phyloP scores from a whole-genome alignment of 1,140 invertebrate genomes.

The Micrasema minimum region DNA sequence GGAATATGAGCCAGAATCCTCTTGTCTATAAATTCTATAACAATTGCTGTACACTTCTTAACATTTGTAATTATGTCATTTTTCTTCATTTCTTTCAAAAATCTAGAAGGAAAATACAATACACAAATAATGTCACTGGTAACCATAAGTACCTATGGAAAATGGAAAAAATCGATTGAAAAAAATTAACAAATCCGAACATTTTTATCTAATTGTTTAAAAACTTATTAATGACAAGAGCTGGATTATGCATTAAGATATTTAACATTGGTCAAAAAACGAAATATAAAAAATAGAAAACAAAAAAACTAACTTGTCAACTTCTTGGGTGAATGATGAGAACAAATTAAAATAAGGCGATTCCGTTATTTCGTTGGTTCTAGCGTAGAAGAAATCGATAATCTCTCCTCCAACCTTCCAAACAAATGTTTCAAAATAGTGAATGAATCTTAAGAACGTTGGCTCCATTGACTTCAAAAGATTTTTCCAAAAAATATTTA shows the following conservation, averaged over 20 bases:
- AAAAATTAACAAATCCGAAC: too few relatives aligned
- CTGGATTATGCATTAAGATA: too few relatives aligned
- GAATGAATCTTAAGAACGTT: conserved; percentile 77
- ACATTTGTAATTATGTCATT: conserved; percentile 79
- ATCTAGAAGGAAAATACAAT: conserved; percentile 54
- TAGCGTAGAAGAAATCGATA: conserved; percentile 82
- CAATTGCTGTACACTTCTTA: conserved; percentile 76
- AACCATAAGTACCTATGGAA: too few relatives aligned
- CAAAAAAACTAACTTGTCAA: conserved; percentile 68
- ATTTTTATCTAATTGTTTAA: too few relatives aligned
- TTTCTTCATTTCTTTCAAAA: conserved; percentile 80
- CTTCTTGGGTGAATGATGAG: conserved; percentile 80
- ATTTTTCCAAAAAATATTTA: conserved; percentile 76
- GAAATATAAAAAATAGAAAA: too few relatives aligned
- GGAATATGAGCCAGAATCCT: conserved; percentile 81
- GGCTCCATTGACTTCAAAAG: conserved; percentile 79
- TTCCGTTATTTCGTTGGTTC: conserved; percentile 80
- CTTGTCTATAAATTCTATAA: conserved; percentile 76
- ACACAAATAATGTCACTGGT: too few relatives aligned
- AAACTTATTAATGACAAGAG: too few relatives aligned
- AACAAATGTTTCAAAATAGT: conserved; percentile 77
- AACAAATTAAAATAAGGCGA: conserved; percentile 83
- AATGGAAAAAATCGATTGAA: too few relatives aligned
- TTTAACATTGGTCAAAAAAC: too few relatives aligned
- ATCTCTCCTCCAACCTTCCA: conserved; percentile 80